Evolutionary conservation across 2,113 vertebrate genomes (phyloP), one percentile per base, ranked within the genome.

Genomic region (Ahaetulla prasina): DNA sequence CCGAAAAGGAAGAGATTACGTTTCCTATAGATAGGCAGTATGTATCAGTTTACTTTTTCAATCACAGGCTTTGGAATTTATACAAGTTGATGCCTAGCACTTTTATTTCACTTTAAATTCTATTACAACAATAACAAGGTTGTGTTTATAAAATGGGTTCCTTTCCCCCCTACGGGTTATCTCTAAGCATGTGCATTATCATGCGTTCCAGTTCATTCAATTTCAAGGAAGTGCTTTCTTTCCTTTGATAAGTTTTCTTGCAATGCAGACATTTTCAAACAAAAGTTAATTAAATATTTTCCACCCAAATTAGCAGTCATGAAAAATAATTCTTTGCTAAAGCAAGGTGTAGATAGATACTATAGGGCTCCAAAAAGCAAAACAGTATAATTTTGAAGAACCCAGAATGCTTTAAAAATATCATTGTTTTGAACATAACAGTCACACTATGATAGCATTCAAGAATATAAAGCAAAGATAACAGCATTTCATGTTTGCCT

Each of bases 1-100:
- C 94, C 89, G 89, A 93, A 91, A 93, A 93, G 89, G 94, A 94
- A 96, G 88, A 60, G 91, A 88, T 95, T 87, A 95, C 95, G 91
- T 94, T 43, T 87, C 86, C 92, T 91, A 92, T 4, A 92, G 25
- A 91, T 93, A 95, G 94, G 89, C 88, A 91, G 91, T 89, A 94
- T 88, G 91, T 93, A 20, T 90, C 92, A 63, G 50, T 85, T 93
- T 94, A 63, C 92, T n/a, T 86, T 92, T 55, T 87, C 87, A 10
- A 92, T 93, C 92, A 43, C 87, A 89, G 93, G 94, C 63, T 54
- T 90, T 90, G 89, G 92, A 90, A 93, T 16, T 45, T 53, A 74
- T 53, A 74, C 92, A 74, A 94, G 68, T 89, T 89, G 9, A 45
- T 89, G 39, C 54, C 74, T 86, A 53, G 50, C 68, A 50, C 85